A percentile compares a stretch with the other conserved stretches of the same genome.
phyloP scores from a whole-genome alignment of 2,797 vertebrate species.

The Gymnoscopelus microlampas region DNA sequence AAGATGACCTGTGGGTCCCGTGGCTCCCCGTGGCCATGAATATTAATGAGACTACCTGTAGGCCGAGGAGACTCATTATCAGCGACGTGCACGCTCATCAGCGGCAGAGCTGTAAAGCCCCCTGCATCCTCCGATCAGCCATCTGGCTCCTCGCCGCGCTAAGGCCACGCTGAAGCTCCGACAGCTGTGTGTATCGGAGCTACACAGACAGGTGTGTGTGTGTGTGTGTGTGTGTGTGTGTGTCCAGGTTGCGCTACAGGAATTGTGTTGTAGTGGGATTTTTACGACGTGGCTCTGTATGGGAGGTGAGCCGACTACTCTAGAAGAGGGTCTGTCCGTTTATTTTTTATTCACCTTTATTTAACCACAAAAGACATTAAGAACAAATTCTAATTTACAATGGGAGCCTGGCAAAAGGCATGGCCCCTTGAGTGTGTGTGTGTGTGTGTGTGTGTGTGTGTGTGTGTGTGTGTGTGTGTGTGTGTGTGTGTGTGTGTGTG shows the following conservation, averaged over 20 bases:
- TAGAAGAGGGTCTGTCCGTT: too few species aligned
- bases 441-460: not conserved
- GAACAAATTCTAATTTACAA: too few species aligned
- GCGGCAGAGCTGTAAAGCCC: constrained; percentile 3
- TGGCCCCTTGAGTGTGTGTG: not conserved
- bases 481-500: not conserved
- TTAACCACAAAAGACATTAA: too few species aligned
- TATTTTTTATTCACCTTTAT: too few species aligned
- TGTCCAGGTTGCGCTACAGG: not conserved
- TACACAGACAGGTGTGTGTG: not conserved
- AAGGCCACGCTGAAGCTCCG: not conserved
- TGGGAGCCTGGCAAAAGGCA: too few species aligned
- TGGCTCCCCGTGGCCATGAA: constrained; percentile 10
- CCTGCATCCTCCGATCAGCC: constrained; percentile 23
- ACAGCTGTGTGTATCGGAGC: constrained; percentile 11
- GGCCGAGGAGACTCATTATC: constrained; percentile 19
- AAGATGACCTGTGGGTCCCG: constrained; percentile 12
- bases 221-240: not conserved
- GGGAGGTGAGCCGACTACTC: too few species aligned
- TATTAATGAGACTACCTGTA: constrained; percentile 17
- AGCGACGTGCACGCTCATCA: not conserved
- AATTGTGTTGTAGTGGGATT: not conserved
- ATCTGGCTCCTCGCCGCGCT: not conserved
- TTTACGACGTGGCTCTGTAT: too few species aligned
- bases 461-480: not conserved